phyloP scores from a whole-genome alignment of 2,888 invertebrate species.

The Synergus gifuensis region DNA sequence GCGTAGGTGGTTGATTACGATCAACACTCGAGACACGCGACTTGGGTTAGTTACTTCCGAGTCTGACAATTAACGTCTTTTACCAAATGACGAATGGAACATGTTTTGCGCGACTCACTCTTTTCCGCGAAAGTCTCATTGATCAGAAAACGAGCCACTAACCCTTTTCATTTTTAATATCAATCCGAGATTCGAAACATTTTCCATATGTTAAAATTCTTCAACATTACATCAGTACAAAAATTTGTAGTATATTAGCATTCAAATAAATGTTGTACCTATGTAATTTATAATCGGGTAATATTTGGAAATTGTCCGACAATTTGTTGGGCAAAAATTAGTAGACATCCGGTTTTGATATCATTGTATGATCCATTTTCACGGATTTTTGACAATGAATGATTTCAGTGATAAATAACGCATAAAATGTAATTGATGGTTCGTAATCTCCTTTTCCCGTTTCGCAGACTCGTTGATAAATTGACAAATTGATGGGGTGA shows the following conservation, averaged over 20 bases:
- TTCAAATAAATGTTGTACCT: too few relatives aligned
- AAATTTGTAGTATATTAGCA: too few relatives aligned
- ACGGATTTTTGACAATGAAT: background rate
- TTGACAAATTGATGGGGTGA: conserved; percentile 42
- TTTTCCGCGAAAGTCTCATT: background rate
- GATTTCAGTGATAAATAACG: background rate
- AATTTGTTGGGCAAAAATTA: too few relatives aligned
- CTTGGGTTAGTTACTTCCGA: conserved; percentile 30
- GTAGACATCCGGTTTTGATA: too few relatives aligned
- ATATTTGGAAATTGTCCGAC: too few relatives aligned
- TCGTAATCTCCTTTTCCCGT: conserved; percentile 30
- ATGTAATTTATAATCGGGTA: too few relatives aligned
- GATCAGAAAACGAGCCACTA: background rate
- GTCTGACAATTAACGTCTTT: conserved; percentile 38
- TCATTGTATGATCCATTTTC: conserved; percentile 33
- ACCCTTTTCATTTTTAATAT: background rate
- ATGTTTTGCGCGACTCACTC: conserved; percentile 25
- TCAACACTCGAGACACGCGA: conserved; percentile 15
- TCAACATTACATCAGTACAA: too few relatives aligned
- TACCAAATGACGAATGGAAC: conserved; percentile 39
- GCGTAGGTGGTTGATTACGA: conserved; percentile 27
- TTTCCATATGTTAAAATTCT: too few relatives aligned
- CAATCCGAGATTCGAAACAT: background rate
- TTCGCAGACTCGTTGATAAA: conserved; percentile 41
- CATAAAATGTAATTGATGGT: conserved; percentile 43